phyloP scores from a whole-genome alignment of 1,140 invertebrate species.

The Vanessa tameamea region DNA sequence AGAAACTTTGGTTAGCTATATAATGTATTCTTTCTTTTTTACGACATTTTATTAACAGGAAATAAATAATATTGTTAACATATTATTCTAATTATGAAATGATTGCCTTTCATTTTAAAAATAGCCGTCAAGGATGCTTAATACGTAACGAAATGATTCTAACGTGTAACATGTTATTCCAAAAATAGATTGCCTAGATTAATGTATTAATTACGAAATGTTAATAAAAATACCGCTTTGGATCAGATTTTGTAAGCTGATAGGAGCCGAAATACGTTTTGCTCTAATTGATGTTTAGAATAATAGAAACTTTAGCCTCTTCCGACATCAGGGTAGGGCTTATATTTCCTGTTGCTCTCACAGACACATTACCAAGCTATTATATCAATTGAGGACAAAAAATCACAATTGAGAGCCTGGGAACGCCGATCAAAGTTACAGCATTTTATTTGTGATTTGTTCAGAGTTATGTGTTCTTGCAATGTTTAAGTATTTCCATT shows the following conservation, averaged over 20 bases:
- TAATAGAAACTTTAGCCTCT: slow-evolving; percentile 52
- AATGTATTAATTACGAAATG: neutral
- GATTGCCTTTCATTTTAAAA: neutral
- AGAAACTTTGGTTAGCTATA: no score
- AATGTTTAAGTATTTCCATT: slow-evolving; percentile 8
- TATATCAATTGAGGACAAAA: slow-evolving; percentile 63
- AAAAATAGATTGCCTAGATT: neutral
- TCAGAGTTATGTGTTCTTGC: slow-evolving; percentile 5
- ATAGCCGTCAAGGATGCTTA: neutral
- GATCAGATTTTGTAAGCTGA: slow-evolving; percentile 16
- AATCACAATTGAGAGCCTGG: slow-evolving; percentile 60
- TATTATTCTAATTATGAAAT: neutral
- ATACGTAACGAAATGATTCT: neutral
- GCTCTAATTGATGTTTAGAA: slow-evolving; percentile 58
- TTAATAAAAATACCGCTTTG: slow-evolving; percentile 6
- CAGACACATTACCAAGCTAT: slow-evolving; percentile 50
- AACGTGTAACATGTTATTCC: neutral
- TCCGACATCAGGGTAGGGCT: slow-evolving; percentile 61
- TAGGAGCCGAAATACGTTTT: slow-evolving; percentile 47
- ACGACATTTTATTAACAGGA: neutral
- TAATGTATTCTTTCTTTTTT: no score
- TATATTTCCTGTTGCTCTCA: slow-evolving; percentile 65
- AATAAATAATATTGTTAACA: neutral
- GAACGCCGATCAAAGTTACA: slow-evolving; percentile 46
- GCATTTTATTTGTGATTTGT: slow-evolving; percentile 17